Conservation (phyloP, 2,797 vertebrate species). For the Florisuga fusca region DNA sequence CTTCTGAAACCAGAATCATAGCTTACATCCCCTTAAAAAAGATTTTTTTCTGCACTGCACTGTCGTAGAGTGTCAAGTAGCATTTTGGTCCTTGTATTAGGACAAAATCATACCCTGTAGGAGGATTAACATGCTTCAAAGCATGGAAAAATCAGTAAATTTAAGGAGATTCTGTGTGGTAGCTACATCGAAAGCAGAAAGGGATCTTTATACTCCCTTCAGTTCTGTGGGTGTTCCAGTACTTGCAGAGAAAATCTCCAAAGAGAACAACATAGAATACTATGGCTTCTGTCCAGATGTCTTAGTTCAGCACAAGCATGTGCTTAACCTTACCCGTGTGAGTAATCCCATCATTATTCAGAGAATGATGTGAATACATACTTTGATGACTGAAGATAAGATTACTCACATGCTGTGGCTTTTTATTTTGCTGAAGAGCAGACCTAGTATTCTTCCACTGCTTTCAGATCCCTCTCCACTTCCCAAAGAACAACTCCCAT, state of each 20-base stretch:
- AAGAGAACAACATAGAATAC: not conserved
- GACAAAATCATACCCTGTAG: not conserved
- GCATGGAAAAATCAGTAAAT: not conserved
- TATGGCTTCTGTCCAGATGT: conserved; percentile 18
- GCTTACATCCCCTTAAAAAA: not conserved
- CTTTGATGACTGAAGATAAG: conserved; percentile 21
- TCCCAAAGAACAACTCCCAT: not conserved
- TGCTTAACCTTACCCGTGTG: not conserved
- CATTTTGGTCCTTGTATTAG: not conserved
- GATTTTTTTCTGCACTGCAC: not conserved
- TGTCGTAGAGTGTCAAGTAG: not conserved
- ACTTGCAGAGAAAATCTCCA: not conserved
- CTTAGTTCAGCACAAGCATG: conserved; percentile 13
- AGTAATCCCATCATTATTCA: conserved; percentile 46
- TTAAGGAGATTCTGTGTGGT: not conserved
- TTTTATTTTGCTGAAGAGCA: conserved; percentile 33
- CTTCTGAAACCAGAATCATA: not conserved
- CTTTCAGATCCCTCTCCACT: not conserved
- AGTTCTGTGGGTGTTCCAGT: not conserved
- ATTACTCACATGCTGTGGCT: conserved; percentile 35
- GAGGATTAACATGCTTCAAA: not conserved
- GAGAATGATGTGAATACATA: not conserved
- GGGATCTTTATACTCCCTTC: not conserved
- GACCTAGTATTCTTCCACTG: conserved; percentile 55
- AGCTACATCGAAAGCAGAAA: not conserved